These are phyloP conservation scores for Sminthopsis crassicaudata DNA, from an alignment of 2,113 vertebrate genomes.

Conservation along the genomic window DNA sequence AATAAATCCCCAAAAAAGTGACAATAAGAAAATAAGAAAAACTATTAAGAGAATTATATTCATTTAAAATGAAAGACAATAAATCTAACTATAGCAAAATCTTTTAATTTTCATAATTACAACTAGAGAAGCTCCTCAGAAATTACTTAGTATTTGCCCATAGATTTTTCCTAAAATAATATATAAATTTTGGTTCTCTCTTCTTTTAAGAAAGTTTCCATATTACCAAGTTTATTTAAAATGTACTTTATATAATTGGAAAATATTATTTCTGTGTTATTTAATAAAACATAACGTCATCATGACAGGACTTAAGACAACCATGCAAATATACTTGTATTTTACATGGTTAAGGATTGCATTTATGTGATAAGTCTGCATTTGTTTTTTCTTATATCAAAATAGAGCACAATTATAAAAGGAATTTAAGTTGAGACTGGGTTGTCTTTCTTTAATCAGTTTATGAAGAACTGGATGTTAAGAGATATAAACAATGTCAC, in stretches of 20 bases:
- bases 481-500: slow-evolving; percentile 1
- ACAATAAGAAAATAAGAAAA: neutral
- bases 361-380: neutral
- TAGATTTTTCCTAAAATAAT: neutral
- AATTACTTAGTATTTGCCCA: too few relatives aligned
- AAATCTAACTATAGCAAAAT: neutral
- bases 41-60: neutral
- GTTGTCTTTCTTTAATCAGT: neutral
- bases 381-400: neutral
- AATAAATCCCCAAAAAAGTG: neutral
- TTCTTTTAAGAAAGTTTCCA: neutral
- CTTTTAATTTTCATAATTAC: neutral
- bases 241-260: neutral
- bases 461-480: neutral
- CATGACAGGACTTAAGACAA: neutral
- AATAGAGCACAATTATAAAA: neutral
- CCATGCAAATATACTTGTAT: neutral
- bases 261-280: neutral
- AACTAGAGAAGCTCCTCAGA: neutral
- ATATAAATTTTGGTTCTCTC: neutral
- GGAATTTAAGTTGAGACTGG: fast-evolving
- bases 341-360: too few relatives aligned
- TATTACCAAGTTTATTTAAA: neutral
- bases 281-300: neutral
- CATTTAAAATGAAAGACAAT: neutral